phyloP scores from a whole-genome alignment of 2,888 invertebrate genomes.

The Rotaria magnacalcarata region DNA sequence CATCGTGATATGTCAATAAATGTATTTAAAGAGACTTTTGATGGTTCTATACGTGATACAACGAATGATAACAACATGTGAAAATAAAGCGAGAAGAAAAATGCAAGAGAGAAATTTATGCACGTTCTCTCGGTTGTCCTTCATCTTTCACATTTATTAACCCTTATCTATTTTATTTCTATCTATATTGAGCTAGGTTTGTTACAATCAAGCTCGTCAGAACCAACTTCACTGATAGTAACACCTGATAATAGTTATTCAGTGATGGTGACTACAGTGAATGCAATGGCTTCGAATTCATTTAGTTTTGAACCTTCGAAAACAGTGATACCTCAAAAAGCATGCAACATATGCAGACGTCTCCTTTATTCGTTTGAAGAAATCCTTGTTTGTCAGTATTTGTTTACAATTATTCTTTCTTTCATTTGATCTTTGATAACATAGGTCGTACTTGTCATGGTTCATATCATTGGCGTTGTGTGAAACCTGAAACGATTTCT shows the following conservation, averaged over 20 bases:
- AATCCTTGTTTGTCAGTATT: neutral
- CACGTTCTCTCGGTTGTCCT: neutral
- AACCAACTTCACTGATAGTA: neutral
- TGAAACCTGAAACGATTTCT: neutral
- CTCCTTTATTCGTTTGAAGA: neutral
- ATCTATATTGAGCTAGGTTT: neutral
- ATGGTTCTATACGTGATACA: neutral
- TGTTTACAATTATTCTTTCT: neutral
- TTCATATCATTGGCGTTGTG: neutral
- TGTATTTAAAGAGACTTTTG: neutral
- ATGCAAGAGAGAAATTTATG: neutral
- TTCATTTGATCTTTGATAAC: neutral
- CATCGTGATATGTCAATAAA: neutral
- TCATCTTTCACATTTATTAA: neutral
- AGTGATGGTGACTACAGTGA: neutral
- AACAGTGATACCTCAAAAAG: neutral
- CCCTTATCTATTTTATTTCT: neutral
- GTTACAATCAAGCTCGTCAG: neutral
- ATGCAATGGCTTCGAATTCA: neutral
- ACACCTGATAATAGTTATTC: neutral
- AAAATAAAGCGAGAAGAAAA: neutral
- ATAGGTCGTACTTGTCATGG: neutral
- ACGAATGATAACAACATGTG: neutral
- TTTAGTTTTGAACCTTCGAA: neutral
- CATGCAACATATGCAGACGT: neutral